Evolutionary conservation across 2,888 invertebrate genomes (phyloP).

Genomic region (Ormyrus labotus): DNA sequence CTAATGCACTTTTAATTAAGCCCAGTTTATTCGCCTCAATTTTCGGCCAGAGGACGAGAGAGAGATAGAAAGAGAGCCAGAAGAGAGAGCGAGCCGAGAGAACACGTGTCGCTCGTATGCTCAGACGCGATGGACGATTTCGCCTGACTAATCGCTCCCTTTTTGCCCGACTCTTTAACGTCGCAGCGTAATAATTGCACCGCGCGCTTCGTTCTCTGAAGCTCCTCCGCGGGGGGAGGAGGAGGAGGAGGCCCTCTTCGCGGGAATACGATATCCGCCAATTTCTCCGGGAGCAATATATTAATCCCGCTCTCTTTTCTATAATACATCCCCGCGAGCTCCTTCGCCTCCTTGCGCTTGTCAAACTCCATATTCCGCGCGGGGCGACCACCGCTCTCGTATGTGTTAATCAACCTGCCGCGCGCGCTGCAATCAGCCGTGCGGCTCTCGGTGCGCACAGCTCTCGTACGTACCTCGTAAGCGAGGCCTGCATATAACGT

Average conservation of each 20-base stretch:
- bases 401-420: conserved; percentile 60
- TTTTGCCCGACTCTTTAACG: conserved; percentile 42
- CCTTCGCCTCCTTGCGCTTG: conserved; percentile 27
- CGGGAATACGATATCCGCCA: too few species aligned
- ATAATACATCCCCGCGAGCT: background rate
- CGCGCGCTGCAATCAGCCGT: conserved; percentile 57
- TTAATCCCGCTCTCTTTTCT: conserved; percentile 4
- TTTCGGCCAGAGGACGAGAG: conserved; percentile 43
- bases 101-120: conserved; percentile 75
- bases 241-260: too few species aligned
- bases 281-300: background rate
- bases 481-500: too few species aligned
- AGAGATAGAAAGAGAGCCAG: conserved; percentile 38
- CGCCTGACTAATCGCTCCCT: conserved; percentile 74
- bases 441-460: background rate
- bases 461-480: too few species aligned
- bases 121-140: conserved; percentile 76
- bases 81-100: conserved; percentile 40
- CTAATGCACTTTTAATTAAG: conserved; percentile 75
- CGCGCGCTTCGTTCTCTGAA: background rate
- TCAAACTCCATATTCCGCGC: conserved; percentile 60
- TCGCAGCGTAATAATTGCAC: too few species aligned
- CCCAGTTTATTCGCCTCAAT: conserved; percentile 49
- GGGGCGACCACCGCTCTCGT: conserved; percentile 52
- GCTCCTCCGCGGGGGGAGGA: background rate